These are phyloP conservation scores for Toxonevra muliebris DNA, from an alignment of 2,888 invertebrate genomes.

Conservation along the genomic window DNA sequence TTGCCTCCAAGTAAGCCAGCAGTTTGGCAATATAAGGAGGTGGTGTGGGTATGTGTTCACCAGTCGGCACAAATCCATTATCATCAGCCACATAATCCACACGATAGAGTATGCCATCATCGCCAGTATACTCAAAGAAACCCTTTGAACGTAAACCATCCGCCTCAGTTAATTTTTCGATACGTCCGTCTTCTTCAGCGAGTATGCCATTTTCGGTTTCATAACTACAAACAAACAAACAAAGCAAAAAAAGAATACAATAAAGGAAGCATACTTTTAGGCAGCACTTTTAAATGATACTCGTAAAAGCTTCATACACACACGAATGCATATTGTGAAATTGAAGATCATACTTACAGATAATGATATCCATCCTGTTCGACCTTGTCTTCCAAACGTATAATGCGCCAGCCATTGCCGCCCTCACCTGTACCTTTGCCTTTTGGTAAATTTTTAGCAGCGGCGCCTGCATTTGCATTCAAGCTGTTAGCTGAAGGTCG, in stretches of 20 bases:
- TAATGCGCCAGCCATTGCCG: constrained; percentile 66
- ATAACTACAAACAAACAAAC: constrained; percentile 55
- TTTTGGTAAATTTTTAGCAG: constrained; percentile 40
- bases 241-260: not conserved
- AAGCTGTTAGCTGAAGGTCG: constrained; percentile 12
- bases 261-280: constrained; percentile 30
- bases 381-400: constrained; percentile 68
- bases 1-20: constrained; percentile 70
- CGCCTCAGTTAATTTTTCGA: constrained; percentile 68
- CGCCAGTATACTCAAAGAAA: constrained; percentile 75
- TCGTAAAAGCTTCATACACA: not conserved
- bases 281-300: not conserved
- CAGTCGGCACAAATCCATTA: constrained; percentile 66
- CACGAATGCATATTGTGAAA: not conserved
- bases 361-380: constrained; percentile 70
- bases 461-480: constrained; percentile 20
- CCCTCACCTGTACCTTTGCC: constrained; percentile 60
- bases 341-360: constrained; percentile 55
- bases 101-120: constrained; percentile 68
- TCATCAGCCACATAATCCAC: constrained; percentile 70
- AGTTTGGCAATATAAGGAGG: constrained; percentile 74
- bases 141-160: constrained; percentile 73
- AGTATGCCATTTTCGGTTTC: constrained; percentile 70
- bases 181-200: constrained; percentile 68
- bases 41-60: constrained; percentile 63